phyloP scores from a whole-genome alignment of 1,140 invertebrate genomes.

The Rhopalosiphum maidis region DNA sequence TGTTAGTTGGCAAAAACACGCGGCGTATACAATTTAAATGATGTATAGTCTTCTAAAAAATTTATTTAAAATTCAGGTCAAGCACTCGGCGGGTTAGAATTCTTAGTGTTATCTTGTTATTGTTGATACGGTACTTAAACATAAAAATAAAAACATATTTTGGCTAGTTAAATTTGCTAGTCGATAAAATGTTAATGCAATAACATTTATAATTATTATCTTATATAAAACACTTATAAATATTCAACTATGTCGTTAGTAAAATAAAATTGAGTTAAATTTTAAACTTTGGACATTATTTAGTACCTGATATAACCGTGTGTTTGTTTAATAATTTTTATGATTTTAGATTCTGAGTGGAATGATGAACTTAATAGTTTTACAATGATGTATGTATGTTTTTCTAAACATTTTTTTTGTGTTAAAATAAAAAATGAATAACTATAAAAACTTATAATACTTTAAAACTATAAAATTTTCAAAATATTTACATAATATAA shows the following conservation, averaged over 20 bases:
- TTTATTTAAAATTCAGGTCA: constrained; percentile 8
- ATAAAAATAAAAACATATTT: constrained; percentile 9
- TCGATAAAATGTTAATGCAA: background rate
- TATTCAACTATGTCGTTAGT: background rate
- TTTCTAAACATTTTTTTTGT: too few relatives aligned
- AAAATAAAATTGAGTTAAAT: background rate
- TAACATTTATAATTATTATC: background rate
- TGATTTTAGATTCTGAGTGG: background rate
- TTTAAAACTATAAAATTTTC: too few relatives aligned
- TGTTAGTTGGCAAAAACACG: background rate
- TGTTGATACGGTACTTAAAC: background rate
- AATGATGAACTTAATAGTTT: background rate
- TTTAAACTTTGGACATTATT: background rate
- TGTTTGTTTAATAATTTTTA: background rate
- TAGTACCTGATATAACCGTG: background rate
- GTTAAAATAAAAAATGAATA: background rate
- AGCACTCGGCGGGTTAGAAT: background rate
- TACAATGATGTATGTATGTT: background rate
- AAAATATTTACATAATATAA: too few relatives aligned
- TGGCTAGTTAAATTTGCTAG: background rate
- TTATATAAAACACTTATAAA: background rate
- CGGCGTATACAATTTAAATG: background rate
- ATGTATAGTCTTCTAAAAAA: background rate
- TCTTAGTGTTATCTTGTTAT: background rate
- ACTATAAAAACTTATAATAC: background rate